A percentile compares a stretch with the other conserved stretches of the same genome.
phyloP scores from a whole-genome alignment of 2,113 vertebrate species.

The human region GRCh38 chr6:41510501-41511000 shows the following conservation, averaged over 20 bases:
- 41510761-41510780: neutral
- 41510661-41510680: neutral
- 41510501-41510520: neutral
- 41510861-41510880: conserved; percentile 1
- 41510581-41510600: neutral
- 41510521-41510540: neutral
- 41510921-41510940: neutral
- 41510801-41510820: neutral
- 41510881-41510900: neutral
- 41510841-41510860: neutral
- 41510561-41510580: neutral
- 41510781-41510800: neutral
- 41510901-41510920: neutral
- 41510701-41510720: neutral
- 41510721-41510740: neutral
- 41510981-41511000: neutral
- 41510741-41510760: neutral
- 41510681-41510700: neutral
- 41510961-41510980: neutral
- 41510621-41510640: accelerated
- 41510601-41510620: neutral
- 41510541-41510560: neutral
- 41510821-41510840: neutral
- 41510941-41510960: neutral
- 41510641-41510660: neutral